phyloP scores from a whole-genome alignment of 37 sponge, comb jelly and placozoan species.

The Crambe crambe region DNA sequence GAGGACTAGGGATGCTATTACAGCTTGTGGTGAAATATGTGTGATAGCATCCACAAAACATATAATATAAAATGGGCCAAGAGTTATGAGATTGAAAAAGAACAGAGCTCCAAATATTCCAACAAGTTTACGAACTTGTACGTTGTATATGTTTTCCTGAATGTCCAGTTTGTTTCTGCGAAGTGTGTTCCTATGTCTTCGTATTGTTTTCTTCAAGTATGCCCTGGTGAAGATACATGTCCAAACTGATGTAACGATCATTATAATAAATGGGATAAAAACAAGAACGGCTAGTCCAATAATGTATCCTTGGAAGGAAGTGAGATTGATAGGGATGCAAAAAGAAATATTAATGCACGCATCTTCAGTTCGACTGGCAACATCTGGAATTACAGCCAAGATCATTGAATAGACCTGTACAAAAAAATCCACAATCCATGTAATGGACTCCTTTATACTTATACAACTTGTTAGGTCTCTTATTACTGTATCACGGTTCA shows the following conservation, averaged over 20 bases:
- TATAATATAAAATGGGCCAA: background rate
- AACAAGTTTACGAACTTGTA: constrained; percentile 2
- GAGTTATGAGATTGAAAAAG: constrained; percentile 3
- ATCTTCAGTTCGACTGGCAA: too few species aligned
- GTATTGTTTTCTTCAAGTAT: background rate
- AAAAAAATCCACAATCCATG: too few species aligned
- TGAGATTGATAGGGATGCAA: constrained; percentile 21
- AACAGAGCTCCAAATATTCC: constrained; percentile 42
- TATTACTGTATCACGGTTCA: too few species aligned
- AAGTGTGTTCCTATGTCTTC: background rate
- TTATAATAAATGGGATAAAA: constrained; percentile 11
- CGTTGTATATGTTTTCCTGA: constrained; percentile 1
- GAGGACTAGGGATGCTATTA: background rate
- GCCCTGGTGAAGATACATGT: constrained; percentile 23
- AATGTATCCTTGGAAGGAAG: constrained; percentile 11
- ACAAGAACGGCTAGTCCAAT: background rate
- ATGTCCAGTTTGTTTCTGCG: background rate
- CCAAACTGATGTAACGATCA: constrained; percentile 38
- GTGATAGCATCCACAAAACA: background rate
- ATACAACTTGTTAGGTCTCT: background rate
- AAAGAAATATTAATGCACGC: too few species aligned
- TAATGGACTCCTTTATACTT: background rate
- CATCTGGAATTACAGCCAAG: background rate
- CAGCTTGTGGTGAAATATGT: constrained; percentile 9
- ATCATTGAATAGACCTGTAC: too few species aligned